Evolutionary conservation across 2,113 vertebrate genomes (phyloP), one percentile per base, ranked within the genome.

Genomic region (Chrysemys picta): DNA sequence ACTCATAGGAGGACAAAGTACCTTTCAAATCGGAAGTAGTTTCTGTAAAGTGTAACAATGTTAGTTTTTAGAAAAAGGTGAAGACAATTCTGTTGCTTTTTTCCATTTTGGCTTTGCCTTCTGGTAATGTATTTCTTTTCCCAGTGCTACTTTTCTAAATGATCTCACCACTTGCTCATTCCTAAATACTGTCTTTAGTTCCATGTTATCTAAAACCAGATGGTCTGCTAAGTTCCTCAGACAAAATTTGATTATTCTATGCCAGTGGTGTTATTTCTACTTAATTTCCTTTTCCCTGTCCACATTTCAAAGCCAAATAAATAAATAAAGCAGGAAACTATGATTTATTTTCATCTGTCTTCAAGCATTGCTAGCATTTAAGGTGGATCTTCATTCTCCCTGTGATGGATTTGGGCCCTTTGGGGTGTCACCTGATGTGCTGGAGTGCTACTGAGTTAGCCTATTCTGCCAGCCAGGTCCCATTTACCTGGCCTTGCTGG

Each of bases 41-140:
- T 84, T 76, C 57, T 85, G 75, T 31, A 78, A 90, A 59, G 49
- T 72, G 35, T 93, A 84, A 79, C 85, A 85, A 21, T 6, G 79
- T 47, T 45, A 54, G 22, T 16, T 78, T 27, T 21, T 8, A 27
- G 12, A 27, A 78, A 78, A 38, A 89, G 35, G 54, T 35, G 57
- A 3, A 91, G 11, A 14, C 7, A n/a, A 49, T 19, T 0, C 0
- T 87, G 25, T 85, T 52, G 8, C 29, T 0, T 42, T 90, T 90
- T 82, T 82, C n/a, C 8, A 9, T 78, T 13, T 72, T 76, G 4
- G 25, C 56, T 87, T 31, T 2, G 13, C 13, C 29, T 45, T 82
- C 59, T 82, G 69, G 1, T 52, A 11, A 83, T 9, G 22, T 29
- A 76, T 90, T 90, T 52, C 3, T 27, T 79, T 9, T 54, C 27